Percentiles rank a stretch among this genome's conserved stretches.
These are phyloP conservation scores for Amblyjoppa fuscipennis DNA, from an alignment of 2,888 invertebrate genomes.

Conservation along the genomic window DNA sequence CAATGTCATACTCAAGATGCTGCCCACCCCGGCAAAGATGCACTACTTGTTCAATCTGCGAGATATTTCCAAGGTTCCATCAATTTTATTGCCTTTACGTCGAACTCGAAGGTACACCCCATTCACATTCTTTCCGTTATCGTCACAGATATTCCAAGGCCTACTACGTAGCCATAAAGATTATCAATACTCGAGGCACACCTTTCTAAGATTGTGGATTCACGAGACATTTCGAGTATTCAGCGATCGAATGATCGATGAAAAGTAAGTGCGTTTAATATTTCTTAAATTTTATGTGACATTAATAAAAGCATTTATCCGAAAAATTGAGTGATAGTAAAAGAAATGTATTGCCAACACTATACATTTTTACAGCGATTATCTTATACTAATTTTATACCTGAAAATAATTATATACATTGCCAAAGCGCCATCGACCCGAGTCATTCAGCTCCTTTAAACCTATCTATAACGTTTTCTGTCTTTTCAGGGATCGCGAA, in stretches of 20 bases:
- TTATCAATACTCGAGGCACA: constrained; percentile 90
- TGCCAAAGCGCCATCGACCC: not conserved
- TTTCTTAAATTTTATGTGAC: not conserved
- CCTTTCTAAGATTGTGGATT: constrained; percentile 93
- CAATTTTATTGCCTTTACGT: not conserved
- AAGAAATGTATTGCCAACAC: too few relatives aligned
- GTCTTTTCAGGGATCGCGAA: constrained; percentile 88
- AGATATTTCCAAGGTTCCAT: constrained; percentile 92
- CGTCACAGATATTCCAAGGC: constrained; percentile 89
- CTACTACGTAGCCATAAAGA: constrained; percentile 92
- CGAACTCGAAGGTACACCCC: not conserved
- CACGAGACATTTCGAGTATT: constrained; percentile 95
- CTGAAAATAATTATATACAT: constrained; percentile 3
- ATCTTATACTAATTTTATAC: not conserved
- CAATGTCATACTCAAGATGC: constrained; percentile 90
- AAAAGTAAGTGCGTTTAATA: constrained; percentile 86
- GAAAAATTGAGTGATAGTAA: too few relatives aligned
- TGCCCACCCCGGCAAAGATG: constrained; percentile 95
- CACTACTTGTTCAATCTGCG: constrained; percentile 96
- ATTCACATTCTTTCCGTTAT: constrained; percentile 32
- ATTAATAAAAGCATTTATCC: too few relatives aligned
- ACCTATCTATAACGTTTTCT: too few relatives aligned
- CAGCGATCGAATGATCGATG: constrained; percentile 93
- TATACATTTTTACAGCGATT: not conserved
- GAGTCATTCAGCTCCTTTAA: too few relatives aligned